Evolutionary conservation across 1,140 invertebrate species (phyloP).

Genomic region (Eubasilissa regina): DNA sequence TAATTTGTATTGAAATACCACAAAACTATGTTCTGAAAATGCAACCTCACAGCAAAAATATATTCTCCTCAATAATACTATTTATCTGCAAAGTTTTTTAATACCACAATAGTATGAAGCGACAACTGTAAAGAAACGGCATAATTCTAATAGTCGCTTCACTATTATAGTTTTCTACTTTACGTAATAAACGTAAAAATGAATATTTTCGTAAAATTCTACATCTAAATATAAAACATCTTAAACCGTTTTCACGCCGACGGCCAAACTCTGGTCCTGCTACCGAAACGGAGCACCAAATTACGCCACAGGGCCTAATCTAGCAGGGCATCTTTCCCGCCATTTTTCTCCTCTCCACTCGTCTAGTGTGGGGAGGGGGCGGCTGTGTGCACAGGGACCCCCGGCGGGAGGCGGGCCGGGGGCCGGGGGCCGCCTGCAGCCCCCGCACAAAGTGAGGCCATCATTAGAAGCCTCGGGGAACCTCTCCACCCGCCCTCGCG

Average conservation of each 20-base stretch:
- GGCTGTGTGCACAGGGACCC: no score
- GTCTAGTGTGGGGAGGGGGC: slow-evolving; percentile 61
- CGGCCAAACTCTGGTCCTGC: background rate
- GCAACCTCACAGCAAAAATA: no score
- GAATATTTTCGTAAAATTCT: no score
- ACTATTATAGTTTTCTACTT: no score
- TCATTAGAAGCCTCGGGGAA: slow-evolving; percentile 8
- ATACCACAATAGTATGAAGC: no score
- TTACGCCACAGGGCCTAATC: slow-evolving; percentile 47
- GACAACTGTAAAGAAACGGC: no score
- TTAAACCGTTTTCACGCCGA: background rate
- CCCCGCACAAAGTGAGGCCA: background rate
- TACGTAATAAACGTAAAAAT: background rate
- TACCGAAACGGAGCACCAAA: background rate
- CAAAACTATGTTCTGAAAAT: no score
- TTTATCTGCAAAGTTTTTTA: no score
- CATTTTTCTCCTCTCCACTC: slow-evolving; percentile 52
- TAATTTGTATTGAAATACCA: no score
- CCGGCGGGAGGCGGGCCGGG: no score
- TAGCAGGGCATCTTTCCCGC: slow-evolving; percentile 50
- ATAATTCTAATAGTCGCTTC: no score
- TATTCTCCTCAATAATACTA: no score
- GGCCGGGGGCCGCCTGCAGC: background rate
- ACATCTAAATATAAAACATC: slow-evolving; percentile 3
- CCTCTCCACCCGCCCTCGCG: background rate